Base-by-base conservation (phyloP, 2,113 vertebrate species). In the Vicugna pacos region DNA sequence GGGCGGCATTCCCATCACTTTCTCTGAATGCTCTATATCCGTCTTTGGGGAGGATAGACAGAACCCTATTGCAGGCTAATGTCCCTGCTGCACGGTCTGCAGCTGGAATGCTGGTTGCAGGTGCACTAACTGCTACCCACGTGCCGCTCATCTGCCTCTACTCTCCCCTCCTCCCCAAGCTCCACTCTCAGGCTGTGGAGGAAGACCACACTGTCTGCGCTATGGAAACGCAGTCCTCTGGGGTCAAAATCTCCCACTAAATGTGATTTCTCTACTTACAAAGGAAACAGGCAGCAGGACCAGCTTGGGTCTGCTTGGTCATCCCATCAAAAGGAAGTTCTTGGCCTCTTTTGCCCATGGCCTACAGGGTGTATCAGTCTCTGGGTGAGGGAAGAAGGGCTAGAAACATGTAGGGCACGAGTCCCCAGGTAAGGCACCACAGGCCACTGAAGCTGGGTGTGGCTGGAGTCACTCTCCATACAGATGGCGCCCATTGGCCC, bases 391-490 rank as follows among this genome's bases (percentile, higher is more conserved):
- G n/a, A 16, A 77, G 48, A 85, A 64, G 35, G 16, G n/a, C 42
- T 64, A 42, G 52, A 81, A 77, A 65, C 28, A 54, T 50, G 5
- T 1, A 13, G 17, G 20, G 19, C 8, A 14, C 10, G 65, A 38
- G 19, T 83, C 56, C 13, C 9, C 62, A 52, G 10, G 38, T 35
- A n/a, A n/a, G 11, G 22, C 3, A 1, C 46, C 4, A 17, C 10
- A 24, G 67, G 22, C 69, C 22, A 19, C 38, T 42, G 22, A 48
- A 35, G 15, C 26, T 11, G 48, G 28, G 16, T 38, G n/a, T 77
- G 14, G 17, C 11, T 30, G 46, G 5, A 35, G 14, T 77, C 76
- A 38, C 24, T 58, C 1, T 6, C 0, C 0, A 0, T n/a, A 58
- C 5, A 54, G 35, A 48, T 3, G 38, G 60, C 6, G 19, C 20